phyloP scores from a whole-genome alignment of 2,888 invertebrate species.

The Caenorhabditis wallacei region DNA sequence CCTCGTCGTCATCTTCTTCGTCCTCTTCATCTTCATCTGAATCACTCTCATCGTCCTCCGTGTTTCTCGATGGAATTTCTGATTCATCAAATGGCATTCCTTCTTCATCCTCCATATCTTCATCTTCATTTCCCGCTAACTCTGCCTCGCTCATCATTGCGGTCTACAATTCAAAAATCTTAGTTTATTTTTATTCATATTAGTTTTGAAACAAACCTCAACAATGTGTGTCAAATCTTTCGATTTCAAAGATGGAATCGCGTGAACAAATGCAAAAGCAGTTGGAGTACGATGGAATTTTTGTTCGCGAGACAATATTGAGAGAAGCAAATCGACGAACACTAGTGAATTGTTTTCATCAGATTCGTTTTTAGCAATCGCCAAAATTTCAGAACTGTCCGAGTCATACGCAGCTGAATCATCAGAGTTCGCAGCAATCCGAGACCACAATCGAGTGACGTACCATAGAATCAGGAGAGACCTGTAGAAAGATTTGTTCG shows the following conservation, averaged over 20 bases:
- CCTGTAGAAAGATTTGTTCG: conserved; percentile 21
- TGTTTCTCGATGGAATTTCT: conserved; percentile 34
- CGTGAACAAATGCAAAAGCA: conserved; percentile 64
- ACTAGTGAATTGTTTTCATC: conserved; percentile 58
- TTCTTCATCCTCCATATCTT: conserved; percentile 67
- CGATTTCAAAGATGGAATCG: conserved; percentile 58
- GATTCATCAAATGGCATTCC: conserved; percentile 62
- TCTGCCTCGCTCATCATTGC: conserved; percentile 67
- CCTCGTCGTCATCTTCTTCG: conserved; percentile 58
- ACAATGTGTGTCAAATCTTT: conserved; percentile 70
- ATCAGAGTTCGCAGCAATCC: conserved; percentile 34
- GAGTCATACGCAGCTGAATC: conserved; percentile 59
- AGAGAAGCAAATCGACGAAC: conserved; percentile 72
- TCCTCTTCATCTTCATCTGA: conserved; percentile 64
- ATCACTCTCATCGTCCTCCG: conserved; percentile 54
- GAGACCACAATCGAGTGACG: conserved; percentile 64
- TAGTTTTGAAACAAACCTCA: conserved; percentile 58
- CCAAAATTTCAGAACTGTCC: conserved; percentile 58
- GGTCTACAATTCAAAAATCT: too few species aligned
- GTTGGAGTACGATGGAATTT: conserved; percentile 67
- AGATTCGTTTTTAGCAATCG: conserved; percentile 65
- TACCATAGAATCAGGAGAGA: conserved; percentile 68
- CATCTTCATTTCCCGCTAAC: conserved; percentile 61
- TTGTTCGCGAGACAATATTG: conserved; percentile 66
- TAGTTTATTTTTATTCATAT: conserved; percentile 4